These are phyloP conservation scores for Bellardia bayeri DNA, from an alignment of 2,888 invertebrate species.

Conservation along the genomic window DNA sequence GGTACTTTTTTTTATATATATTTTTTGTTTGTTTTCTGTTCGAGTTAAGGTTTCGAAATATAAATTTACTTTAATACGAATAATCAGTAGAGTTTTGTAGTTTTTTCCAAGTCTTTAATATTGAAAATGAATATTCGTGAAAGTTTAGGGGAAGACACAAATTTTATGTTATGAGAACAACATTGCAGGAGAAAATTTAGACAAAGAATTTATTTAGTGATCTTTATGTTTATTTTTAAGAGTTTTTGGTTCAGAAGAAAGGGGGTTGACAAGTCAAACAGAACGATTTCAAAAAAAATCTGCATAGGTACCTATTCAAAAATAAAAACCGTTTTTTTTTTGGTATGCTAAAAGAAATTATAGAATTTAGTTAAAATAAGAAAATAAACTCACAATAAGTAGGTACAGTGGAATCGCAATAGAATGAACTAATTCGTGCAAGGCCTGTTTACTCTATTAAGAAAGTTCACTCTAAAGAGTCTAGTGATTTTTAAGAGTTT, in stretches of 20 bases:
- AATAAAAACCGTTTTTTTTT: constrained; percentile 12
- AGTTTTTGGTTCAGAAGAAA: background rate
- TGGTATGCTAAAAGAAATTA: background rate
- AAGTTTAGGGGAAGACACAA: constrained; percentile 63
- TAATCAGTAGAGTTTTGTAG: constrained; percentile 69
- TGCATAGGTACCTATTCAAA: constrained; percentile 14
- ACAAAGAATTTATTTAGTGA: constrained; percentile 49
- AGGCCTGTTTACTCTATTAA: too few species aligned
- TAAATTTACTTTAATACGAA: constrained; percentile 73
- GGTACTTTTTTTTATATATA: constrained; percentile 20
- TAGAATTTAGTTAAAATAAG: background rate
- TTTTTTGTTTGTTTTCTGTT: constrained; percentile 64
- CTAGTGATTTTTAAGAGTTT: too few species aligned
- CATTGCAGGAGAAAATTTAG: constrained; percentile 47
- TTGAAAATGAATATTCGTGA: constrained; percentile 70
- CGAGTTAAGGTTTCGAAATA: constrained; percentile 74
- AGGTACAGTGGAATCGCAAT: too few species aligned
- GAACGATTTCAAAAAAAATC: background rate
- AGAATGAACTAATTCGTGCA: too few species aligned
- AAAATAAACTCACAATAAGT: too few species aligned
- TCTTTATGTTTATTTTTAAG: constrained; percentile 14
- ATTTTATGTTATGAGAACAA: constrained; percentile 57
- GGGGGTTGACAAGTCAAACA: constrained; percentile 26
- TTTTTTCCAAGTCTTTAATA: constrained; percentile 70
- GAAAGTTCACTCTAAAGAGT: too few species aligned